Conservation (phyloP, 2,888 invertebrate genomes). For the Rhimphoctona megacephalus region DNA sequence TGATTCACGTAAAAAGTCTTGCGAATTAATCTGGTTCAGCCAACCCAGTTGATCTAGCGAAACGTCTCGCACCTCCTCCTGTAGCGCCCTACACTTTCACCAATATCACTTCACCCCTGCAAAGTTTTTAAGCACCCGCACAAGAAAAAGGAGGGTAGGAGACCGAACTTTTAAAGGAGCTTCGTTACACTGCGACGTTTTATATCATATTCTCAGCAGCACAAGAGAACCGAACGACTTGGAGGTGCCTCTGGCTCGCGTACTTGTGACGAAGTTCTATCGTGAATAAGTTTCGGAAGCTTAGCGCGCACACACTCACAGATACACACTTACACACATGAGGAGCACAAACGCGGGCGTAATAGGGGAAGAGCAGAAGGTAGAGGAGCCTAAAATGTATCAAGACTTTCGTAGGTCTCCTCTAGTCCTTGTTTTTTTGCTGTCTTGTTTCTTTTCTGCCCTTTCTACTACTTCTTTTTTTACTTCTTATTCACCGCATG, state of each 20-base stretch:
- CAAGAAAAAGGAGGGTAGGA: constrained; percentile 23
- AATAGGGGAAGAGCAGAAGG: constrained; percentile 20
- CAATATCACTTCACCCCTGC: constrained; percentile 38
- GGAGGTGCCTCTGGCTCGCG: constrained; percentile 32
- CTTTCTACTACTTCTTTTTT: not conserved
- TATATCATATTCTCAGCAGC: constrained; percentile 30
- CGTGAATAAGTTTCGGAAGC: constrained; percentile 58
- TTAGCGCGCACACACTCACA: not conserved
- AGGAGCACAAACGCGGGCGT: not conserved
- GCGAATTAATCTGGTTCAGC: constrained; percentile 21
- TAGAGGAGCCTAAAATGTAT: constrained; percentile 8
- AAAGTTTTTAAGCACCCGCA: constrained; percentile 38
- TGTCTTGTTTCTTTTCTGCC: constrained; percentile 28
- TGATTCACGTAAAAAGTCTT: constrained; percentile 3
- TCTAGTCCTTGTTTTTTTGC: constrained; percentile 50
- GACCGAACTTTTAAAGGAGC: constrained; percentile 28
- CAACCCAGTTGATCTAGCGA: constrained; percentile 1
- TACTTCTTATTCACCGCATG: constrained; percentile 43
- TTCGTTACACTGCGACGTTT: constrained; percentile 25
- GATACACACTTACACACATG: not conserved
- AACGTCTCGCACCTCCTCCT: constrained; percentile 39
- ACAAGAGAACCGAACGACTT: constrained; percentile 36
- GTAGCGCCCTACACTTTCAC: constrained; percentile 35
- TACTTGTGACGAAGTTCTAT: constrained; percentile 45
- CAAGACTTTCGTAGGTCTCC: constrained; percentile 43